phyloP scores from a whole-genome alignment of 1,140 invertebrate species.

The Drosophila bocki region DNA sequence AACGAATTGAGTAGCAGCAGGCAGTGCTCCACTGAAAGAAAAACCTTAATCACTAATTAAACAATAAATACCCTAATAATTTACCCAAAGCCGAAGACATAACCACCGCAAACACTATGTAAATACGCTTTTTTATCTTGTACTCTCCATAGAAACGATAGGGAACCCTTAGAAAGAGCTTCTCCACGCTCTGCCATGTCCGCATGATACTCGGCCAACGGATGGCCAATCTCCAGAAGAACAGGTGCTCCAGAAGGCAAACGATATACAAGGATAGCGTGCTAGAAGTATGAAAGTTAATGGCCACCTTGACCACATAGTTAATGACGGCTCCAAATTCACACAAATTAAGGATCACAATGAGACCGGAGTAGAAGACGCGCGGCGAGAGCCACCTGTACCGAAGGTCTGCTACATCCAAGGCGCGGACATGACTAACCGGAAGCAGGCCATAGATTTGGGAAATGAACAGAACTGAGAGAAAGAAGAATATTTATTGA shows the following conservation, averaged over 20 bases:
- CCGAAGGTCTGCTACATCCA: constrained; percentile 46
- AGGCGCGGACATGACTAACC: constrained; percentile 56
- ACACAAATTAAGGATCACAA: constrained; percentile 56
- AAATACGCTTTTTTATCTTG: constrained; percentile 68
- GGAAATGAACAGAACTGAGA: constrained; percentile 70
- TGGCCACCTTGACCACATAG: constrained; percentile 47
- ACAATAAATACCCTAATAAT: background rate
- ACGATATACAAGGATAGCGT: constrained; percentile 68
- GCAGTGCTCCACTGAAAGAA: constrained; percentile 62
- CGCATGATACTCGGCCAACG: constrained; percentile 72
- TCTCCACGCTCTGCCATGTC: constrained; percentile 63
- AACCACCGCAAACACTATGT: constrained; percentile 60
- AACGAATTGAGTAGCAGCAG: constrained; percentile 68
- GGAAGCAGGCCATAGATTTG: constrained; percentile 74
- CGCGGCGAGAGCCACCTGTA: constrained; percentile 62
- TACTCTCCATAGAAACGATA: constrained; percentile 77
- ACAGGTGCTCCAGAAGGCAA: constrained; percentile 74
- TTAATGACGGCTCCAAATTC: constrained; percentile 68
- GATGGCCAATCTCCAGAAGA: constrained; percentile 74
- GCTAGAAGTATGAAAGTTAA: constrained; percentile 75
- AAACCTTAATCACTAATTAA: background rate
- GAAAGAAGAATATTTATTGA: background rate
- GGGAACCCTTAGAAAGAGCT: constrained; percentile 67
- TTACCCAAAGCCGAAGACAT: constrained; percentile 70
- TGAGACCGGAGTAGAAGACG: constrained; percentile 51